Percentiles rank a stretch among this genome's conserved stretches.
Evolutionary conservation across 2,113 vertebrate genomes (phyloP).

Genomic region (Mobula birostris): DNA sequence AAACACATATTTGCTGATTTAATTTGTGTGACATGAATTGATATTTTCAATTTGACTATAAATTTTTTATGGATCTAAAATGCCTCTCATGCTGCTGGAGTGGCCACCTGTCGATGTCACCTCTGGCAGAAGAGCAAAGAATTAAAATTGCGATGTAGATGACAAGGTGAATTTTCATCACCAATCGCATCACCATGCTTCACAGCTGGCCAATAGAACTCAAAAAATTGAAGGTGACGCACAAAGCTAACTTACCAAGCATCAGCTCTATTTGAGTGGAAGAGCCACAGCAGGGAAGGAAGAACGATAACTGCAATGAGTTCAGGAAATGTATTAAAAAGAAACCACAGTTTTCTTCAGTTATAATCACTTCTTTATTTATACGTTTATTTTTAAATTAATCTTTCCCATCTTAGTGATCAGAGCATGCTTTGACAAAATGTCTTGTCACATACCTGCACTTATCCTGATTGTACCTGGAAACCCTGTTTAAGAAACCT

Average conservation of each 20-base stretch:
- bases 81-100: background rate
- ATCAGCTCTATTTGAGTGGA: background rate
- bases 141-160: background rate
- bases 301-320: background rate
- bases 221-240: background rate
- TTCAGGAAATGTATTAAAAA: background rate
- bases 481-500: background rate
- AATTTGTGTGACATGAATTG: background rate
- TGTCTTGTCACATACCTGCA: background rate
- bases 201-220: background rate
- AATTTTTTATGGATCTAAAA: background rate
- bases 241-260: background rate
- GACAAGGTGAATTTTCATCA: background rate
- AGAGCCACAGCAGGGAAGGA: background rate
- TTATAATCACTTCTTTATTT: background rate
- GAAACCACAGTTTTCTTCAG: background rate
- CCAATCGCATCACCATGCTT: background rate
- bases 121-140: background rate
- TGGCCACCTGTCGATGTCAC: background rate
- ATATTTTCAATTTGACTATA: background rate
- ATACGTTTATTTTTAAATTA: background rate
- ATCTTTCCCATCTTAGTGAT: background rate
- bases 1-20: background rate
- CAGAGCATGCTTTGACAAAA: background rate
- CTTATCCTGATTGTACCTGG: background rate